Conservation (phyloP, 2,113 vertebrate species). For the Donacobius atricapilla region DNA sequence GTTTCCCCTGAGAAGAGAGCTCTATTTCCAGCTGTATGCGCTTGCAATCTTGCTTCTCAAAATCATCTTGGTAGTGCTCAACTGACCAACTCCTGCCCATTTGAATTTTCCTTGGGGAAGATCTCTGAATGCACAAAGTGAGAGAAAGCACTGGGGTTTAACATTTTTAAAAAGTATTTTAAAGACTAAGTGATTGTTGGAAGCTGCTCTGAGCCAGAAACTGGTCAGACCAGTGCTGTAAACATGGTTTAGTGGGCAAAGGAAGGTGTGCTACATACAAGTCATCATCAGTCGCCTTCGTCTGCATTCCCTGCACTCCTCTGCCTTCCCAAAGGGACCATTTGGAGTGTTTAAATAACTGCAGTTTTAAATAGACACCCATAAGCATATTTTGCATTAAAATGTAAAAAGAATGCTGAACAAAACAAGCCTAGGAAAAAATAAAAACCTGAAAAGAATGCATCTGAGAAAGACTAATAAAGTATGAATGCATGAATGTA, state of each 20-base stretch:
- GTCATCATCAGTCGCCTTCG: fast-evolving
- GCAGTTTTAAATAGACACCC: neutral
- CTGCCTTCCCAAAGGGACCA: neutral
- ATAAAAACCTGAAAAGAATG: neutral
- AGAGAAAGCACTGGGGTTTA: neutral
- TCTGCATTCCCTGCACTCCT: neutral
- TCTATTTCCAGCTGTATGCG: neutral
- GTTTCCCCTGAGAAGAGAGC: neutral
- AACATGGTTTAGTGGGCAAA: neutral
- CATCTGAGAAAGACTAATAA: neutral
- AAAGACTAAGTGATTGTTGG: neutral
- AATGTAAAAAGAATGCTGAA: neutral
- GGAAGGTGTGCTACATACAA: neutral
- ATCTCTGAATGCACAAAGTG: neutral
- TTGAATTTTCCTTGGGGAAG: neutral
- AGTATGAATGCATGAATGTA: neutral
- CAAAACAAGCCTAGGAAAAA: neutral
- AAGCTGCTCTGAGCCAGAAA: neutral
- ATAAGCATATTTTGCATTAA: constrained; percentile 14
- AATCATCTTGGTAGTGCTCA: neutral
- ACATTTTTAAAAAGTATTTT: neutral
- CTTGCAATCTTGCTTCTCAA: neutral
- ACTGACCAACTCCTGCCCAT: neutral
- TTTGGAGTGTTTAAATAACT: constrained; percentile 11
- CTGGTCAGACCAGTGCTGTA: neutral